Conservation (phyloP, 2,797 vertebrate species). For the Balearica regulorum region DNA sequence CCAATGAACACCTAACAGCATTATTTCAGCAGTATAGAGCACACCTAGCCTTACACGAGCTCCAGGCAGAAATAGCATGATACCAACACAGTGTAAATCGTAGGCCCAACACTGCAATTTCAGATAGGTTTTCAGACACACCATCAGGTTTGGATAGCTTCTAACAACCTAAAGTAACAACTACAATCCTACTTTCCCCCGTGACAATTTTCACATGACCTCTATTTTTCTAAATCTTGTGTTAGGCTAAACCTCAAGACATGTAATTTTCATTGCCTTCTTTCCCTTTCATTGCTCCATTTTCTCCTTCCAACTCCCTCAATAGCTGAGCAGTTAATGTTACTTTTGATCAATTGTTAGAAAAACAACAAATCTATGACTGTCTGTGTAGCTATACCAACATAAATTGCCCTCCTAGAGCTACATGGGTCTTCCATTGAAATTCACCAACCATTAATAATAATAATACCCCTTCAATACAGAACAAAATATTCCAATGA, state of each 20-base stretch:
- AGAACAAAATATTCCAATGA: conserved; percentile 18
- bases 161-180: background rate
- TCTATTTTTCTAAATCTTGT: background rate
- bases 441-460: conserved; percentile 40
- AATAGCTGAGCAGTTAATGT: background rate
- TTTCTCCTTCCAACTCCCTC: background rate
- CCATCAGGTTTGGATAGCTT: background rate
- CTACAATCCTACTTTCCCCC: background rate
- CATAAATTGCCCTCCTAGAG: conserved; percentile 31
- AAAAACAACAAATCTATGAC: conserved; percentile 19
- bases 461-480: conserved; percentile 20
- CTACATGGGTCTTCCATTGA: conserved; percentile 22
- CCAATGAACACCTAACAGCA: background rate
- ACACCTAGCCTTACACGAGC: background rate
- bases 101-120: background rate
- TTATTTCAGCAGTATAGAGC: background rate
- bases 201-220: background rate
- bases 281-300: background rate
- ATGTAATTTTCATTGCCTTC: background rate
- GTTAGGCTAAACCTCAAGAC: background rate
- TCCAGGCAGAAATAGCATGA: background rate
- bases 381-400: background rate
- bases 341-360: background rate
- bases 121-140: background rate
- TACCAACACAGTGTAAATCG: background rate